phyloP scores from a whole-genome alignment of 1,140 invertebrate species.

The Asobara japonica region DNA sequence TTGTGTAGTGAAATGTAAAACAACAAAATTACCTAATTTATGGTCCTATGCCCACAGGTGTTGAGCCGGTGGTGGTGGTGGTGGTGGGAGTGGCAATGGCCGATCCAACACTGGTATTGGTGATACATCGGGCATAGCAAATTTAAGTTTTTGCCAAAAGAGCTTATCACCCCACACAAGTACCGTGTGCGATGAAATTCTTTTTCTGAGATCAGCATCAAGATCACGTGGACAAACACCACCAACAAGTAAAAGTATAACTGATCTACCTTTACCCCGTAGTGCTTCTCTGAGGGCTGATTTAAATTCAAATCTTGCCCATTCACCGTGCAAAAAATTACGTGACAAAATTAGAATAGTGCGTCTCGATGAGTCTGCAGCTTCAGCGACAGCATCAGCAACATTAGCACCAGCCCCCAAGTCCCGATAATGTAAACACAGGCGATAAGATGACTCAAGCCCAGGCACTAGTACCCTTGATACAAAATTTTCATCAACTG shows the following conservation, averaged over 20 bases:
- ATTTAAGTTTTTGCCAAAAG: conserved; percentile 94
- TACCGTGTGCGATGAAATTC: conserved; percentile 89
- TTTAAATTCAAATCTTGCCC: conserved; percentile 94
- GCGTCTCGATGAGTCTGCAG: conserved; percentile 87
- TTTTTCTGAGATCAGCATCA: conserved; percentile 87
- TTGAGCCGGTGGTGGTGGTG: conserved; percentile 56
- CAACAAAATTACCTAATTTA: conserved; percentile 10
- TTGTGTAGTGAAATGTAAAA: neutral
- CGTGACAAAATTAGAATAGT: conserved; percentile 91
- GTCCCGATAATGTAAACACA: conserved; percentile 88
- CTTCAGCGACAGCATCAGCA: conserved; percentile 89
- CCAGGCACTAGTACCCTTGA: conserved; percentile 85
- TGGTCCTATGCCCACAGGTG: conserved; percentile 68
- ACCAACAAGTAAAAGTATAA: conserved; percentile 87
- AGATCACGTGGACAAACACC: conserved; percentile 86
- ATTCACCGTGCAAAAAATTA: conserved; percentile 93
- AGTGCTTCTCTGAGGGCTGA: conserved; percentile 90
- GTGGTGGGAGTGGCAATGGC: conserved; percentile 67
- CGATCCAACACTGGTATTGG: conserved; percentile 69
- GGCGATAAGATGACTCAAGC: conserved; percentile 80
- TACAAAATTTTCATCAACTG: conserved; percentile 90
- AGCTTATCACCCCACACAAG: conserved; percentile 92
- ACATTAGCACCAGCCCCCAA: conserved; percentile 82
- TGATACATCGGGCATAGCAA: conserved; percentile 84
- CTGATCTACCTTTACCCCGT: conserved; percentile 80